Percentiles rank a stretch among this genome's conserved stretches.
Evolutionary conservation across 2,113 vertebrate species (phyloP).

Genomic region (Mystacornis crossleyi): DNA sequence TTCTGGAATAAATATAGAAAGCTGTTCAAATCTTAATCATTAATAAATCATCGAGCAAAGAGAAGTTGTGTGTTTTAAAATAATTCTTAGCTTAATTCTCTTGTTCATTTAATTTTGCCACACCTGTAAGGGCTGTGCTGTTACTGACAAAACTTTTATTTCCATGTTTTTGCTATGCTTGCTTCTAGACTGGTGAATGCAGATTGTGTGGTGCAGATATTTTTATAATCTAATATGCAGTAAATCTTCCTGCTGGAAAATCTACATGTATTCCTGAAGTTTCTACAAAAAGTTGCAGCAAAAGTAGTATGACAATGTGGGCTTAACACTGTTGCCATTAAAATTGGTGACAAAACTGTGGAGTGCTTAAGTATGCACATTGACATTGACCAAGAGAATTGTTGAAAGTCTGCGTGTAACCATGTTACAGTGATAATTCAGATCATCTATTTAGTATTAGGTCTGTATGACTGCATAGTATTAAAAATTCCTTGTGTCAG

Average conservation of each 20-base stretch:
- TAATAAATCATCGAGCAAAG: not conserved
- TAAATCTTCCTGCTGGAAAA: not conserved
- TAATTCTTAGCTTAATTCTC: not conserved
- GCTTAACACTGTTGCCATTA: not conserved
- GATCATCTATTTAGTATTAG: not conserved
- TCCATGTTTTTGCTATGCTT: not conserved
- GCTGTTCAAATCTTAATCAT: not conserved
- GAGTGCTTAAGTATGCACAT: not conserved
- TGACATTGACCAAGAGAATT: not conserved
- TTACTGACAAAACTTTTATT: slow-evolving; percentile 1
- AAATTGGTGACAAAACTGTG: not conserved
- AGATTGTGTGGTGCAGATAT: not conserved
- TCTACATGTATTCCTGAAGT: not conserved
- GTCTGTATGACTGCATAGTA: not conserved
- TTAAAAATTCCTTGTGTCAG: not conserved
- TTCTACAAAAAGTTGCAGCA: not conserved
- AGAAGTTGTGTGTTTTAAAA: not conserved
- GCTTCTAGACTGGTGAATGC: not conserved
- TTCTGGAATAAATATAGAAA: not conserved
- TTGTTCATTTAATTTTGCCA: not conserved
- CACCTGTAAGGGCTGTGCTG: not conserved
- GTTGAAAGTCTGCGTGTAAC: not conserved
- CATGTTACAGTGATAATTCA: not conserved
- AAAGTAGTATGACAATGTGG: not conserved
- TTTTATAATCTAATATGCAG: not conserved